A percentile compares a stretch with the other conserved stretches of the same genome.
phyloP scores from a whole-genome alignment of 2,797 vertebrate genomes.

The Emydoidea blandingii region DNA sequence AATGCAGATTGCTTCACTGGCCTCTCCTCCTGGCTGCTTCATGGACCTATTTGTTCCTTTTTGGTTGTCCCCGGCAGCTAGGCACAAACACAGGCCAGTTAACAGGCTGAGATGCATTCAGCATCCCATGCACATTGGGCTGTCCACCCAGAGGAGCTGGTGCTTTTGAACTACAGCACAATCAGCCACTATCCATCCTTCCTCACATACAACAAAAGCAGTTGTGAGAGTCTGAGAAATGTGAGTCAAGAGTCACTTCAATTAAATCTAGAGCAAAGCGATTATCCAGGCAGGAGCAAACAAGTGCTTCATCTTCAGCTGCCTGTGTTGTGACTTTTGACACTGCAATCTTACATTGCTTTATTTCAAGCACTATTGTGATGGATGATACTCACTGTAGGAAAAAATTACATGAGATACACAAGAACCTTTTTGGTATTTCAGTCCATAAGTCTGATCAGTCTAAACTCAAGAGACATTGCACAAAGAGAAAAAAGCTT shows the following conservation, averaged over 20 bases:
- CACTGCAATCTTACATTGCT: conserved; percentile 25
- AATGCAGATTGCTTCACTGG: conserved; percentile 15
- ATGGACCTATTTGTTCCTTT: background rate
- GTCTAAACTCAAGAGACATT: background rate
- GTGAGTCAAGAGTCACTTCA: conserved; percentile 32
- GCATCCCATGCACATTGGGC: background rate
- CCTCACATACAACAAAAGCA: background rate
- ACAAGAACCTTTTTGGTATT: background rate
- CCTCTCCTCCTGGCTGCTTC: conserved; percentile 26
- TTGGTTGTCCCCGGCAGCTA: background rate
- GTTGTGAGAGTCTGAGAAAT: background rate
- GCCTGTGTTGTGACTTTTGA: conserved; percentile 33
- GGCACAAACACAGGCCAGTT: conserved; percentile 3
- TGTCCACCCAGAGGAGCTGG: background rate
- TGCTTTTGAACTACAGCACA: conserved; percentile 43
- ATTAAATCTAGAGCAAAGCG: background rate
- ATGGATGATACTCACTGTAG: background rate
- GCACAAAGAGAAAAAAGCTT: background rate
- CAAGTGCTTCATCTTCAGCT: conserved; percentile 2
- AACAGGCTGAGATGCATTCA: background rate
- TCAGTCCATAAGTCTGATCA: background rate
- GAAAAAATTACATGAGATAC: conserved; percentile 1
- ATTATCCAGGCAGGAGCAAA: conserved; percentile 26
- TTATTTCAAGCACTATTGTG: conserved; percentile 10
- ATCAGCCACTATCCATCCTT: conserved; percentile 44